Base-by-base conservation (phyloP, 2,797 vertebrate genomes). In the Pagetopsis macropterus region DNA sequence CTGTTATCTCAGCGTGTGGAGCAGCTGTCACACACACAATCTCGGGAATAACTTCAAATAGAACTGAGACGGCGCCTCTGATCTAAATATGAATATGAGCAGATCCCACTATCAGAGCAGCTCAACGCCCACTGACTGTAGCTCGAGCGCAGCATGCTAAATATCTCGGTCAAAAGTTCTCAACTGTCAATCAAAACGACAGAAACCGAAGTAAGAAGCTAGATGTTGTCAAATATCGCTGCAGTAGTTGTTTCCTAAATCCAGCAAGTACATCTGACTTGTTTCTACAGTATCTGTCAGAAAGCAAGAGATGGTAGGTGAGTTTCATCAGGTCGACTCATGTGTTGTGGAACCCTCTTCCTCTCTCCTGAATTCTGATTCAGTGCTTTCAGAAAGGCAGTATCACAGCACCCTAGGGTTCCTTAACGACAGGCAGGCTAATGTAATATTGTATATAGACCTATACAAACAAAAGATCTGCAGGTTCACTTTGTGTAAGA, bases 71-170 rank as follows among this genome's bases (percentile, higher is more conserved):
- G 17, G 59, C 13, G 16, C 12, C 10, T 66, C 46, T 74, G 48
- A 76, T 78, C 49, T 73, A 64, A 72, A 75, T 65, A 45, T 50
- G 67, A 85, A 62, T 55, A 68, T 6, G 54, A 57, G 43, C 49
- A 46, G 55, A 63, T 61, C 58, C 6, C 19, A 54, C 2, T 3
- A 23, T 21, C 37, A 46, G 55, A 51, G 19, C 50, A 31, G 71
- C 44, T 65, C 23, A 48, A 15, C 62, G 64, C 33, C 8, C 57
- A 21, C 9, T 15, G 44, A 19, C 65, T 14, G 23, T 8, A 31
- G 16, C n/a, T 12, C n/a, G 60, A 75, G 17, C 60, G 16, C 44
- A 19, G 11, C 48, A 59, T 40, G 14, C 11, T 17, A 13, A 44
- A 23, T 17, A 21, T 41, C 10, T n/a, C 1, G 14, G 7, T 59